These are phyloP conservation scores for Maniola hyperantus DNA, from an alignment of 2,888 invertebrate species.

Conservation along the genomic window DNA sequence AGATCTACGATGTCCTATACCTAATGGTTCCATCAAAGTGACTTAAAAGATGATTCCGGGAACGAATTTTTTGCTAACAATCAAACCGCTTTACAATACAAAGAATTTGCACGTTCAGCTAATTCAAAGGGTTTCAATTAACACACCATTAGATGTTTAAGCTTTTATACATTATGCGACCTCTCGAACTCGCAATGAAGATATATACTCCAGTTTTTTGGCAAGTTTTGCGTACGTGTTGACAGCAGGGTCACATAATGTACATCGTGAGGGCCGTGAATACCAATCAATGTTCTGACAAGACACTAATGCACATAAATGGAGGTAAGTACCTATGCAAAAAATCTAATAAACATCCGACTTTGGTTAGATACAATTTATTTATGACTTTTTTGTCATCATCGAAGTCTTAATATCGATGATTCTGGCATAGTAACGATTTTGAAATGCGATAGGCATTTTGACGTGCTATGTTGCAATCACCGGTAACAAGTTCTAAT, in stretches of 20 bases:
- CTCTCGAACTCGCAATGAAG: constrained; percentile 47
- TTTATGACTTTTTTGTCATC: constrained; percentile 26
- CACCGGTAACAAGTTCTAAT: constrained; percentile 12
- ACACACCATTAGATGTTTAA: constrained; percentile 37
- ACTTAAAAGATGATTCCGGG: neutral
- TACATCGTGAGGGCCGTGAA: constrained; percentile 50
- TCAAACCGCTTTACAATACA: neutral
- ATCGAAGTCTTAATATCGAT: constrained; percentile 2
- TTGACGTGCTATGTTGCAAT: constrained; percentile 7
- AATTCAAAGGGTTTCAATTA: constrained; percentile 31
- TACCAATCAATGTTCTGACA: constrained; percentile 64
- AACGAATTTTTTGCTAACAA: neutral
- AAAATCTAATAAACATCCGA: constrained; percentile 25
- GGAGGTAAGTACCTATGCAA: constrained; percentile 34
- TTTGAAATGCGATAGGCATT: constrained; percentile 16
- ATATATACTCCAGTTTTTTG: constrained; percentile 38
- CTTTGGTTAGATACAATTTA: constrained; percentile 12
- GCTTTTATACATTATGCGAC: constrained; percentile 46
- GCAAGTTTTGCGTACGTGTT: constrained; percentile 46
- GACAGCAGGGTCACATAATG: constrained; percentile 53
- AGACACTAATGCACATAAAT: constrained; percentile 67
- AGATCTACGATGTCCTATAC: neutral
- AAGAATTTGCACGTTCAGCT: neutral
- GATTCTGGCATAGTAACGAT: constrained; percentile 5
- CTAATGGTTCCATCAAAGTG: neutral